phyloP scores from a whole-genome alignment of 2,113 vertebrate genomes.

The Cryptomyrus ogoouensis region DNA sequence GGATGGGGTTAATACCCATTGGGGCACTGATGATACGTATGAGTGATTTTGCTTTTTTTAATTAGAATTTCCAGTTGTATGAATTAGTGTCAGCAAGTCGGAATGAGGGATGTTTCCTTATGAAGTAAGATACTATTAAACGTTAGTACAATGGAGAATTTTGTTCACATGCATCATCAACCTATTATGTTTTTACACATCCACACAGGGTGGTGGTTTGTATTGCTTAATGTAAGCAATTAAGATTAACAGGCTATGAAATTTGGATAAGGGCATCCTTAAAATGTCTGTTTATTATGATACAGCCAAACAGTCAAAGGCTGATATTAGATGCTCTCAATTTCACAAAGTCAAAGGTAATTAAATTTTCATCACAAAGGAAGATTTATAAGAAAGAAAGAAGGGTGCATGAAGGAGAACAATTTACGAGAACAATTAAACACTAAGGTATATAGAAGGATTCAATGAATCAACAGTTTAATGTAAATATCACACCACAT shows the following conservation, averaged over 20 bases:
- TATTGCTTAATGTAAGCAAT: background rate
- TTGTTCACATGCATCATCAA: background rate
- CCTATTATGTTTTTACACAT: background rate
- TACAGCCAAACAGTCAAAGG: background rate
- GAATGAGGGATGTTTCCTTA: background rate
- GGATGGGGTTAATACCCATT: background rate
- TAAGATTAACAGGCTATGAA: background rate
- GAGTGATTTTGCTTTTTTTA: background rate
- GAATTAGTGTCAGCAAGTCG: background rate
- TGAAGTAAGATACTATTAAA: background rate
- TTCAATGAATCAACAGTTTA: background rate
- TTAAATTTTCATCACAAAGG: background rate
- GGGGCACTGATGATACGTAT: background rate
- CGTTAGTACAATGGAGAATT: background rate
- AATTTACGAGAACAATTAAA: background rate
- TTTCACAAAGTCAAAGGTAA: background rate
- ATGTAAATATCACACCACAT: background rate
- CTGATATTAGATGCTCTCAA: background rate
- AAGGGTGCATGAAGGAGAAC: background rate
- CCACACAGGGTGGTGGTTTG: background rate
- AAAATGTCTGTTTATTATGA: background rate
- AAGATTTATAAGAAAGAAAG: background rate
- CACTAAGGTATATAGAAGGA: background rate
- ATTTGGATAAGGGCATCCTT: background rate
- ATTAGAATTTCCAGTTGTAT: background rate